Base-by-base conservation (phyloP, 2,888 invertebrate genomes). In the Apoda limacodes region DNA sequence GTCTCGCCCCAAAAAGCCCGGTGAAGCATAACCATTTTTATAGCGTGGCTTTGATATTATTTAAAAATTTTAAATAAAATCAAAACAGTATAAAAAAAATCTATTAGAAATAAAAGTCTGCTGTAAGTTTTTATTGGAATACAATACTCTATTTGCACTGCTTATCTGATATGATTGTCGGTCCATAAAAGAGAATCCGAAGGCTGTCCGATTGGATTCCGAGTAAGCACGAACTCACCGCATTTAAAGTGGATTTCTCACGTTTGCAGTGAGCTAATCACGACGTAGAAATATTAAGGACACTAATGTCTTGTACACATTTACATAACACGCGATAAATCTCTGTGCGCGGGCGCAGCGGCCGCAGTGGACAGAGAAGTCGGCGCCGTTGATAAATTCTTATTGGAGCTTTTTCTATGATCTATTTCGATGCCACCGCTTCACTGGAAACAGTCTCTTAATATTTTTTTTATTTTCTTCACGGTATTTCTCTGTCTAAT, bases 291-390 rank as follows among this genome's bases (percentile, higher is more conserved):
- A 65, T 76, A 76, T 78, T 71, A 71, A 69, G 68, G 70, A 74
- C 72, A 68, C 68, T 76, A 71, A 74, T 76, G 70, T 67, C 71
- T 65, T 66, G 68, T 68, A 67, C 64, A 68, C 60, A 75, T 74
- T 74, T 74, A 72, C 76, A 75, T 75, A 75, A 74, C 66, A 66
- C 57, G 67, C 60, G 59, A 78, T 78, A 72, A 76, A 76, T 76
- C 70, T 68, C 62, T 31, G 46, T 55, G 54, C 55, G 59, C 56
- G 49, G 42, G 57, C 58, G 55, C 57, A 55, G 30, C 48, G n/a
- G n/a, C 17, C 46, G 45, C 48, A 46, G 50, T 51, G 48, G 48
- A 52, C 52, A 17, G 17, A 17, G 5, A n/a, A 55, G 59, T 55
- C 67, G 62, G 63, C 65, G 64, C 66, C 62, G 62, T 61, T 70